Percentiles rank a stretch among this genome's conserved stretches.
These are phyloP conservation scores for Bombus confusus DNA, from an alignment of 1,140 invertebrate species.

Conservation along the genomic window DNA sequence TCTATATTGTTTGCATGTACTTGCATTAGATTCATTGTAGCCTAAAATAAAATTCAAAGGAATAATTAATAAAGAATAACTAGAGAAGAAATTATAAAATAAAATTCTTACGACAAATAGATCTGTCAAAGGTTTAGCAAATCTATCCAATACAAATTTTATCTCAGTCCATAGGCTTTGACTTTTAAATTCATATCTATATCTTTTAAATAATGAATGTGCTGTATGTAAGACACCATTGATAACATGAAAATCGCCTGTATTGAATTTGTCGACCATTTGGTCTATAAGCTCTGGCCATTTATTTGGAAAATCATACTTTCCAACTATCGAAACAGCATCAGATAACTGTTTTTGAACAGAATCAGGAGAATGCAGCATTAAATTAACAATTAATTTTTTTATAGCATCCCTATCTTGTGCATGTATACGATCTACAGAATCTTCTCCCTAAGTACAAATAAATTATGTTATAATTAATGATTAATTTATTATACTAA, in stretches of 20 bases:
- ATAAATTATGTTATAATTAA: neutral
- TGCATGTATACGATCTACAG: slow-evolving; percentile 90
- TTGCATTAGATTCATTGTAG: slow-evolving; percentile 92
- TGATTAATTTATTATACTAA: slow-evolving; percentile 33
- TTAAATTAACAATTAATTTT: slow-evolving; percentile 93
- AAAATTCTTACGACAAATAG: slow-evolving; percentile 89
- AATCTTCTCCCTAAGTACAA: slow-evolving; percentile 88
- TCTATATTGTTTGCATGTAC: slow-evolving; percentile 90
- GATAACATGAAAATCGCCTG: slow-evolving; percentile 96
- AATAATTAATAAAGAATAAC: slow-evolving; percentile 37
- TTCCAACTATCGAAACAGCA: slow-evolving; percentile 97
- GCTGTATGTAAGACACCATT: slow-evolving; percentile 97
- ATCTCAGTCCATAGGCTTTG: slow-evolving; percentile 97
- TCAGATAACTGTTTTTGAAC: slow-evolving; percentile 98
- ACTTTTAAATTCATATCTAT: slow-evolving; percentile 97
- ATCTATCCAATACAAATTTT: slow-evolving; percentile 96
- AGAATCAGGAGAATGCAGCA: slow-evolving; percentile 94
- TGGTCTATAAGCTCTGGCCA: slow-evolving; percentile 95
- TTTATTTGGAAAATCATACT: slow-evolving; percentile 96
- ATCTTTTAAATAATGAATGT: slow-evolving; percentile 97
- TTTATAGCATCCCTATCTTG: slow-evolving; percentile 92
- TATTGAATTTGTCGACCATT: slow-evolving; percentile 95
- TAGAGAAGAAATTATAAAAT: slow-evolving; percentile 16
- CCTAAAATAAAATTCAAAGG: slow-evolving; percentile 83
- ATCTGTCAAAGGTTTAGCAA: slow-evolving; percentile 96